phyloP scores from a whole-genome alignment of 2,888 invertebrate genomes.

The Xylocampa areola region DNA sequence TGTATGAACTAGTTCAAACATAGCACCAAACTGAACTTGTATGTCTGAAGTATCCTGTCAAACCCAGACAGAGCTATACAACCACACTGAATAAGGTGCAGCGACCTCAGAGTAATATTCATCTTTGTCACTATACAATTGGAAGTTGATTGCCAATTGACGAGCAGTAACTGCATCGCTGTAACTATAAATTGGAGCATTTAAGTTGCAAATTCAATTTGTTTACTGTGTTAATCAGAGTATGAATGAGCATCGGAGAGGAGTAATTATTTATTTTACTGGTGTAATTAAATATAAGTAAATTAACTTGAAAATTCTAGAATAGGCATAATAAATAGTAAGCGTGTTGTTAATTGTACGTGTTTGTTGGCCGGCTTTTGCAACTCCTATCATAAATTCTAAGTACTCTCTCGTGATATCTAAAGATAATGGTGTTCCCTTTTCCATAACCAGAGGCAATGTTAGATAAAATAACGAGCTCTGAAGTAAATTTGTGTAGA shows the following conservation, averaged over 20 bases:
- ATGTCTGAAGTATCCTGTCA: neutral
- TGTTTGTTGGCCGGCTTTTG: too few species aligned
- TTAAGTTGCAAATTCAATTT: slow-evolving; percentile 35
- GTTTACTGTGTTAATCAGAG: slow-evolving; percentile 5
- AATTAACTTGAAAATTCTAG: too few species aligned
- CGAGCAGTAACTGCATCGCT: slow-evolving; percentile 18
- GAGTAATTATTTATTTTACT: neutral
- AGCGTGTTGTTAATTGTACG: too few species aligned
- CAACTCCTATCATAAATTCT: too few species aligned
- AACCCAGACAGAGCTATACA: neutral
- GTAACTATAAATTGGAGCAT: slow-evolving; percentile 32
- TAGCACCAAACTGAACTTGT: neutral
- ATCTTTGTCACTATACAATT: slow-evolving; percentile 24
- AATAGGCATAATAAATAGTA: too few species aligned
- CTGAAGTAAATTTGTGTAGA: too few species aligned
- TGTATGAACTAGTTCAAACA: neutral
- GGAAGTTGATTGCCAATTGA: slow-evolving; percentile 50
- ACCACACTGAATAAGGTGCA: neutral
- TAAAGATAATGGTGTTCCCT: too few species aligned
- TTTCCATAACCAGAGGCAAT: too few species aligned
- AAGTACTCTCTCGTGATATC: too few species aligned
- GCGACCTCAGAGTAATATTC: slow-evolving; percentile 7
- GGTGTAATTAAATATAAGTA: neutral
- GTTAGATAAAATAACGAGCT: too few species aligned
- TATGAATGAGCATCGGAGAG: slow-evolving; percentile 10